Evolutionary conservation across 2,888 invertebrate genomes (phyloP), one percentile per base, ranked within the genome.

Genomic region (Chalcosyrphus nemorum): DNA sequence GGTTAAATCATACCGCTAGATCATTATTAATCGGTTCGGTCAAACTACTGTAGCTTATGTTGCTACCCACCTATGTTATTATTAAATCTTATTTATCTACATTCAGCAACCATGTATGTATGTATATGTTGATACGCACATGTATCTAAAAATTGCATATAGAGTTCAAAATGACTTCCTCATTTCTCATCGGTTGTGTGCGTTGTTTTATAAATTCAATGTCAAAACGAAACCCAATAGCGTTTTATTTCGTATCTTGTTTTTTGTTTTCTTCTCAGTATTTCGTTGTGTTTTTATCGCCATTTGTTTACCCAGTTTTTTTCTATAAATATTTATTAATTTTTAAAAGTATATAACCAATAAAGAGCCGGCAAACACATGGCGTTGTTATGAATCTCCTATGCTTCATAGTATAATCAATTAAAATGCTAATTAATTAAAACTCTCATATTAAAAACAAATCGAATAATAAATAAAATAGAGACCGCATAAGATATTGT

Each of bases 171-270:
- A 52, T 13, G n/a, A 80, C 80, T 80, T 80, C 80, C 80, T 80
- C 52, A 80, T 74, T 66, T 47, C 59, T 71, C 21, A n/a, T 1
- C 13, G 32, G 56, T 56, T 54, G 35, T 35, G 24, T 76, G 32
- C 15, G 43, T 43, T 24, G 35, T 63, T 59, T 75, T 32, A 45
- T 52, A 61, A 81, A 68, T 81, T 81, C 81, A 81, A 81, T 76
- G 81, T 63, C 75, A 81, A 68, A 74, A 11, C 45, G 52, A 47
- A 54, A 61, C 13, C 38, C 61, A 75, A 45, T 59, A 52, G 65
- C 27, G 19, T 59, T 38, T 5, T 29, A 27, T 27, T 41, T 6
- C 29, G 27, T 38, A 32, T 72, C 29, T 65, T 54, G 24, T 80
- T 54, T 24, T 50, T 19, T 70, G 24, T 43, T 21, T 7, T 70